phyloP scores from a whole-genome alignment of 2,113 vertebrate species.

The Pyrgilauda ruficollis region DNA sequence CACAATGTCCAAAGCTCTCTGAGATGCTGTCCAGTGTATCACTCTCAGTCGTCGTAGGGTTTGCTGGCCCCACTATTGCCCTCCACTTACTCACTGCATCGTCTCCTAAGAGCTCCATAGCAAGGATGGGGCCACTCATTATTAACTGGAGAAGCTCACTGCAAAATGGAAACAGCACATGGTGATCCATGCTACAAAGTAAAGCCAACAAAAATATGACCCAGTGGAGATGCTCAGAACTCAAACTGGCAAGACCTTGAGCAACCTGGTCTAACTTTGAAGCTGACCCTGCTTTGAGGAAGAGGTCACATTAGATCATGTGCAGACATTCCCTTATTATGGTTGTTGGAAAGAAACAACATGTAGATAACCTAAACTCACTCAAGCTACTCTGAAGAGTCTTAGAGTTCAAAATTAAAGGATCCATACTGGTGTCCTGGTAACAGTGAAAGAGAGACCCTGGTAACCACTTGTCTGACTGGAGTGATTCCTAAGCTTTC shows the following conservation, averaged over 20 bases:
- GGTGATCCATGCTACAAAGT: background rate
- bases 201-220: background rate
- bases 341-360: background rate
- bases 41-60: slow-evolving; percentile 71
- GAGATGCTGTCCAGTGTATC: slow-evolving; percentile 80
- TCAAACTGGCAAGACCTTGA: background rate
- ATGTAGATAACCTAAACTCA: background rate
- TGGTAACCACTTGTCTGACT: background rate
- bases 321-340: background rate
- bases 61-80: slow-evolving; percentile 81
- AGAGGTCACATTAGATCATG: background rate
- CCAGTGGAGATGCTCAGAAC: background rate
- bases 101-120: slow-evolving; percentile 91
- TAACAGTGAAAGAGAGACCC: background rate
- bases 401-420: background rate
- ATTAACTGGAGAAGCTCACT: slow-evolving; percentile 89
- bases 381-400: background rate
- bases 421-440: background rate
- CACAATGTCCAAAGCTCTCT: slow-evolving; percentile 81
- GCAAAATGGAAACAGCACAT: slow-evolving; percentile 39
- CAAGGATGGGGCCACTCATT: slow-evolving; percentile 85
- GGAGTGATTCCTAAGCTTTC: background rate
- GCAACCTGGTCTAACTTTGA: background rate
- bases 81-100: slow-evolving; percentile 87
- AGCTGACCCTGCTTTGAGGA: background rate